phyloP scores from a whole-genome alignment of 2,888 invertebrate species.

The Drosophila mulleri region DNA sequence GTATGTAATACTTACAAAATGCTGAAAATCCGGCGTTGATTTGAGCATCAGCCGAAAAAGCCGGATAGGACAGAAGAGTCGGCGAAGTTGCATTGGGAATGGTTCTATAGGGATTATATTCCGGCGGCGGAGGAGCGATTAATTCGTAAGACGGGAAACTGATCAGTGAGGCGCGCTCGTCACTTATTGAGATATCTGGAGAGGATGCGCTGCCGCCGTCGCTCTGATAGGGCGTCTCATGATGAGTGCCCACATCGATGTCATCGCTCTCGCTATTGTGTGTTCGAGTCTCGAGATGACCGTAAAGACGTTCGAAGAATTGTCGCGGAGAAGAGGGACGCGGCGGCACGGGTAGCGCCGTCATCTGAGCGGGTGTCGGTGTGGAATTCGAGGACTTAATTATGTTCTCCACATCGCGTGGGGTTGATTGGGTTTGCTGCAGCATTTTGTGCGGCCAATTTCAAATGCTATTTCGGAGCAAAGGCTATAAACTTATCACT shows the following conservation, averaged over 20 bases:
- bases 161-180: conserved; percentile 71
- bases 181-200: conserved; percentile 83
- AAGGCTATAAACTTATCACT: conserved; percentile 60
- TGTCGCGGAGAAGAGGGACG: conserved; percentile 91
- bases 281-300: conserved; percentile 88
- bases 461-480: conserved; percentile 13
- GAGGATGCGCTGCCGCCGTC: conserved; percentile 83
- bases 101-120: conserved; percentile 44
- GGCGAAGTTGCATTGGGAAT: conserved; percentile 42
- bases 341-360: conserved; percentile 39
- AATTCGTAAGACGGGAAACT: conserved; percentile 65
- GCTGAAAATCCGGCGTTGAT: conserved; percentile 84
- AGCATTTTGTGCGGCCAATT: conserved; percentile 46
- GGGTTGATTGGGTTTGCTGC: conserved; percentile 38
- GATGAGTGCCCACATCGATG: conserved; percentile 70
- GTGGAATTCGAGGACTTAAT: conserved; percentile 35
- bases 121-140: conserved; percentile 47
- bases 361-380: conserved; percentile 23
- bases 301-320: conserved; percentile 92
- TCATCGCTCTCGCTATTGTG: conserved; percentile 66
- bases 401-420: conserved; percentile 22
- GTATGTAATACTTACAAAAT: conserved; percentile 81
- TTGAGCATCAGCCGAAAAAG: conserved; percentile 80
- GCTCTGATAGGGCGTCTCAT: conserved; percentile 81
- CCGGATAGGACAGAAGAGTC: conserved; percentile 69